Evolutionary conservation across 2,888 invertebrate species (phyloP).

Genomic region (Machimus atricapillus): DNA sequence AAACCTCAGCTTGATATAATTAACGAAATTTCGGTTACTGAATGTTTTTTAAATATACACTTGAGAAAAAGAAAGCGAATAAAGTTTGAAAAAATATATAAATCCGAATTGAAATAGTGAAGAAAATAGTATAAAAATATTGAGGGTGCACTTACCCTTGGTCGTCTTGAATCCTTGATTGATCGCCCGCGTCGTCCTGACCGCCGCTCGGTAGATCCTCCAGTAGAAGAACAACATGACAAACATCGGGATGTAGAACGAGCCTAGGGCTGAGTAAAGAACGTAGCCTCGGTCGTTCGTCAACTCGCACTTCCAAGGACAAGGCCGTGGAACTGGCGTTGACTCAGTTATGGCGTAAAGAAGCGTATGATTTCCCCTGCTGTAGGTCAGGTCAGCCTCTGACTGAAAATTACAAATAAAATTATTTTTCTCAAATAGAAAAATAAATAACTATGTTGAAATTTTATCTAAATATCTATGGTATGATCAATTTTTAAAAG

Average conservation of each 20-base stretch:
- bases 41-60: conserved; percentile 1
- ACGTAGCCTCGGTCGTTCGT: conserved; percentile 96
- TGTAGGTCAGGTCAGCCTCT: conserved; percentile 56
- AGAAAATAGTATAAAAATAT: not conserved
- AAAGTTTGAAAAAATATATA: not conserved
- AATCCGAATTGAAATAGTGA: not conserved
- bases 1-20: not conserved
- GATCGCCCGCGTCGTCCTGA: conserved; percentile 89
- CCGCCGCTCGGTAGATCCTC: conserved; percentile 94
- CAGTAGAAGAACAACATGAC: conserved; percentile 99
- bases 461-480: too few species aligned
- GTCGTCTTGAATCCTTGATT: conserved; percentile 90
- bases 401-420: conserved; percentile 51
- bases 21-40: not conserved
- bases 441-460: too few species aligned
- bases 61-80: not conserved
- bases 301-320: conserved; percentile 87
- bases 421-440: not conserved
- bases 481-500: too few species aligned
- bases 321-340: conserved; percentile 66
- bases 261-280: conserved; percentile 96
- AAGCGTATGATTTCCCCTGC: conserved; percentile 61
- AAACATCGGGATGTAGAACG: conserved; percentile 97
- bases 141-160: conserved; percentile 67
- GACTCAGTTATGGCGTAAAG: conserved; percentile 55